phyloP scores from a whole-genome alignment of 1,140 invertebrate species.

The Drosophila pruinosa region DNA sequence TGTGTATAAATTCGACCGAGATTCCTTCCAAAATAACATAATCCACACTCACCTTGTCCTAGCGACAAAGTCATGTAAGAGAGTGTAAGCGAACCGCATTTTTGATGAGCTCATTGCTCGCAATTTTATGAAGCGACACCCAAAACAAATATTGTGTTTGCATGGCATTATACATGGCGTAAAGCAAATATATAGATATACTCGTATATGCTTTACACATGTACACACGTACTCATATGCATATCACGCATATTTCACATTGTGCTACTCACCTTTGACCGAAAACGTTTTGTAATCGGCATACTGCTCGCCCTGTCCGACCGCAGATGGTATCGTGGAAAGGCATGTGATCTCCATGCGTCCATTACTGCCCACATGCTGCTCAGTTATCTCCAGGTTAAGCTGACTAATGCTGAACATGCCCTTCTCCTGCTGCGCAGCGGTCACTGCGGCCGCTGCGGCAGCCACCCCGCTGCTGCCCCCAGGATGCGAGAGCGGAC shows the following conservation, averaged over 20 bases:
- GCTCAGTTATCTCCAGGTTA: constrained; percentile 86
- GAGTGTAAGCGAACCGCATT: constrained; percentile 33
- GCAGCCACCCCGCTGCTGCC: constrained; percentile 76
- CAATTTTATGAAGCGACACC: constrained; percentile 43
- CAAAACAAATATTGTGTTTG: constrained; percentile 69
- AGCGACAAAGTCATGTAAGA: no score
- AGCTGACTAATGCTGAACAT: constrained; percentile 81
- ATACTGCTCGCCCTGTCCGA: constrained; percentile 85
- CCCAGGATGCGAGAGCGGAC: constrained; percentile 77
- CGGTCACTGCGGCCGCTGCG: constrained; percentile 73
- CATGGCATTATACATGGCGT: constrained; percentile 54
- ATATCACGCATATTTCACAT: constrained; percentile 57
- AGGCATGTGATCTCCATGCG: constrained; percentile 88
- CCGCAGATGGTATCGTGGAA: constrained; percentile 88
- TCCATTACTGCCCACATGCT: constrained; percentile 87
- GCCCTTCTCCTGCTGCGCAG: constrained; percentile 77
- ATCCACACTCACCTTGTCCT: constrained; percentile 36
- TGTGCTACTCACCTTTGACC: constrained; percentile 85
- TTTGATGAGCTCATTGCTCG: constrained; percentile 75
- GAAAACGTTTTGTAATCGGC: constrained; percentile 88
- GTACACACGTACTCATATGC: constrained; percentile 27
- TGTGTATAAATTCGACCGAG: constrained; percentile 60
- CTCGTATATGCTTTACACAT: constrained; percentile 6
- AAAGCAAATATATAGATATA: constrained; percentile 44
- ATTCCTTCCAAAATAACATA: constrained; percentile 64